Evolutionary conservation across 2,888 invertebrate species (phyloP).

Genomic region (Euplexia lucipara): DNA sequence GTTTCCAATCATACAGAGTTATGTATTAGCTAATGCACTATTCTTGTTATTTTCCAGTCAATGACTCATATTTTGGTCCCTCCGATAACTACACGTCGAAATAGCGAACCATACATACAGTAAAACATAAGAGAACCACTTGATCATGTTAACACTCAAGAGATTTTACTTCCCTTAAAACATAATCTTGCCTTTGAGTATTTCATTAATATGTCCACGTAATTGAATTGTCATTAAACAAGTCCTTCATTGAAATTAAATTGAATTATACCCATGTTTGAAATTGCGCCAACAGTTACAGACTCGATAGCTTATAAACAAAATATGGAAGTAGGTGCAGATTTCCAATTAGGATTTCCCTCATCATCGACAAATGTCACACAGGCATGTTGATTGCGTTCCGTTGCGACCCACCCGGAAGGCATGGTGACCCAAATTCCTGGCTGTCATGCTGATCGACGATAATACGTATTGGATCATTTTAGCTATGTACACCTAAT

Average conservation of each 20-base stretch:
- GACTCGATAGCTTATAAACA: slow-evolving; percentile 13
- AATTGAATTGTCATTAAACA: slow-evolving; percentile 1
- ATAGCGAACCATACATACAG: too few relatives aligned
- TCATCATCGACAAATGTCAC: slow-evolving; percentile 64
- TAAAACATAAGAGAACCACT: neutral
- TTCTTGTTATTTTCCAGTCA: too few relatives aligned
- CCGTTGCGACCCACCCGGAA: slow-evolving; percentile 75
- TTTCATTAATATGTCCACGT: slow-evolving; percentile 1
- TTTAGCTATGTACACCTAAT: slow-evolving; percentile 39
- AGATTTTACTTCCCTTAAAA: neutral
- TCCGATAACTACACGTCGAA: too few relatives aligned
- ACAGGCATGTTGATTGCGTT: slow-evolving; percentile 78
- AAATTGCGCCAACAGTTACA: slow-evolving; percentile 7
- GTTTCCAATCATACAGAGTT: neutral
- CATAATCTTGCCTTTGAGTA: neutral
- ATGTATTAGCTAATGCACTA: neutral
- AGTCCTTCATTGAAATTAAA: slow-evolving; percentile 17
- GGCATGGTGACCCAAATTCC: slow-evolving; percentile 81
- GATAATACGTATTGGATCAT: slow-evolving; percentile 66
- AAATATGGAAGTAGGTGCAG: slow-evolving; percentile 53
- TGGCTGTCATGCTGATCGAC: slow-evolving; percentile 60
- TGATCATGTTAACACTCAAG: neutral
- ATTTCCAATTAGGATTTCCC: slow-evolving; percentile 61
- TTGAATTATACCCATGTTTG: slow-evolving; percentile 13
- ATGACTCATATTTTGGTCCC: too few relatives aligned